Evolutionary conservation across 2,113 vertebrate species (phyloP).

Genomic region (Hippoglossus stenolepis): DNA sequence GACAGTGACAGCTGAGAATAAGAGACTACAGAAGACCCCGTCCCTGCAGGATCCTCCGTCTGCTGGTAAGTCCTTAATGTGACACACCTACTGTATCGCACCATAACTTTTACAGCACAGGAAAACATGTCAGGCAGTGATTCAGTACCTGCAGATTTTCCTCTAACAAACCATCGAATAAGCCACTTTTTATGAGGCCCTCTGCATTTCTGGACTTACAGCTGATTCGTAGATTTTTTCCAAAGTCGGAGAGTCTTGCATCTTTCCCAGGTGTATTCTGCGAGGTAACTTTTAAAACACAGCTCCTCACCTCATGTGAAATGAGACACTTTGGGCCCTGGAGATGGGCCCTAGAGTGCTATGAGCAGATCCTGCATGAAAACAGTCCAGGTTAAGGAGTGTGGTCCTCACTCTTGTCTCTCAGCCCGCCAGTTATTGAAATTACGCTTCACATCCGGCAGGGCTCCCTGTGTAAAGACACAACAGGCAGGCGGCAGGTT

Average conservation of each 20-base stretch:
- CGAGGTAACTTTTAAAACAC: slow-evolving; percentile 34
- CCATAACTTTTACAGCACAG: too few species aligned
- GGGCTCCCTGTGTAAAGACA: slow-evolving; percentile 46
- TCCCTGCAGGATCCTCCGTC: not conserved
- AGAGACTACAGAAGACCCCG: not conserved
- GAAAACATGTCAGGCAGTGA: not conserved
- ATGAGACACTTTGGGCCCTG: slow-evolving; percentile 22
- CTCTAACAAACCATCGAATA: too few species aligned
- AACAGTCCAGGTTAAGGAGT: slow-evolving; percentile 7
- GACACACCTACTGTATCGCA: not conserved
- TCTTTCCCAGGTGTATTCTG: slow-evolving; percentile 37
- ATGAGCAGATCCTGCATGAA: slow-evolving; percentile 19
- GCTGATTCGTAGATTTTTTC: not conserved
- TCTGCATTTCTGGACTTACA: not conserved
- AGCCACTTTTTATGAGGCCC: not conserved
- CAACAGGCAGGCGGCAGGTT: slow-evolving; percentile 63
- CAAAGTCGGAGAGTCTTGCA: not conserved
- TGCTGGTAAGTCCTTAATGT: slow-evolving; percentile 2
- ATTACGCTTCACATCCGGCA: slow-evolving; percentile 25
- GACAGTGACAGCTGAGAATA: not conserved
- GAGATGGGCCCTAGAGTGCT: slow-evolving; percentile 14
- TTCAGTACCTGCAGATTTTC: not conserved
- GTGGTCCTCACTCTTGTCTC: not conserved
- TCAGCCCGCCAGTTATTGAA: slow-evolving; percentile 27
- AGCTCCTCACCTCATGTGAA: slow-evolving; percentile 33